phyloP scores from a whole-genome alignment of 2,113 vertebrate species.

The Antechinus stuartii region DNA sequence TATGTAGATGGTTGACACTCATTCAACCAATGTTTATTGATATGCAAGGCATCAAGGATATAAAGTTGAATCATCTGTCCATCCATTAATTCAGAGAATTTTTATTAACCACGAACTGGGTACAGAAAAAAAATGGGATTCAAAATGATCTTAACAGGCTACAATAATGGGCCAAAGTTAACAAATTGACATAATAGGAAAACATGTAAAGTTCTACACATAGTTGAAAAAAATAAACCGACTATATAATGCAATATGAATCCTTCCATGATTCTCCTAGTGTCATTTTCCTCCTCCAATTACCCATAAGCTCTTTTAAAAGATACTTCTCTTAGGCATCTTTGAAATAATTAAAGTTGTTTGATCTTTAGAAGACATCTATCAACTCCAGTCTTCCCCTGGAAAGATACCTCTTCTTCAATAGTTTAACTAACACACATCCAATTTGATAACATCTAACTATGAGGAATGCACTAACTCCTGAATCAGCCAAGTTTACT shows the following conservation, averaged over 20 bases:
- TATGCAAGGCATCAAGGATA: background rate
- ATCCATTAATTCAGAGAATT: background rate
- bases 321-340: background rate
- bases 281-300: background rate
- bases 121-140: background rate
- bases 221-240: background rate
- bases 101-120: background rate
- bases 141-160: background rate
- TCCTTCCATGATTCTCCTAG: background rate
- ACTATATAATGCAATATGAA: background rate
- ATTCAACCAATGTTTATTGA: constrained; percentile 3
- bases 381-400: background rate
- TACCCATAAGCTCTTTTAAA: background rate
- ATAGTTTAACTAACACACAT: background rate
- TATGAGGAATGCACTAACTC: background rate
- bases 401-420: background rate
- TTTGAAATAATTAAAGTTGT: background rate
- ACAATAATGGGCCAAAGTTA: background rate
- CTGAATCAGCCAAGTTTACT: background rate
- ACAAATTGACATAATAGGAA: background rate
- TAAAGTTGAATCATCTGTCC: background rate
- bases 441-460: background rate
- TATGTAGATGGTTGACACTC: background rate
- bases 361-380: background rate
- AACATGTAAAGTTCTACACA: background rate